A percentile compares a stretch with the other conserved stretches of the same genome.
phyloP scores from a whole-genome alignment of 2,888 invertebrate species.

The Campopleginae sp. region DNA sequence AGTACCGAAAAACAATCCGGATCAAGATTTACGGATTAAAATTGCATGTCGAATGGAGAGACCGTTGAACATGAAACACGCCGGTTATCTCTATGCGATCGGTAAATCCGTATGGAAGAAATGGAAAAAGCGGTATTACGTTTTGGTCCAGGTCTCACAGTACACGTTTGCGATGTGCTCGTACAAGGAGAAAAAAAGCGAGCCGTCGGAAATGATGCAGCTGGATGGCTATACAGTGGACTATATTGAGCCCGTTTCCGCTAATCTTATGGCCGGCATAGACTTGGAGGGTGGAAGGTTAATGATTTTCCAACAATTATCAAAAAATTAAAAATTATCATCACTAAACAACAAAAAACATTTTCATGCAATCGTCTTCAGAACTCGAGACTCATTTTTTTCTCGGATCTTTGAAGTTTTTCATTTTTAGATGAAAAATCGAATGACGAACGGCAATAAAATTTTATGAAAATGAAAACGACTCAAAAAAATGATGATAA shows the following conservation, averaged over 20 bases:
- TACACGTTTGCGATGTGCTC: conserved; percentile 99
- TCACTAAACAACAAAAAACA: not conserved
- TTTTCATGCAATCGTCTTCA: not conserved
- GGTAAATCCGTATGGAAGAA: conserved; percentile 99
- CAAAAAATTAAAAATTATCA: not conserved
- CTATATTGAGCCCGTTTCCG: conserved; percentile 97
- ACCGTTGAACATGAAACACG: conserved; percentile 99
- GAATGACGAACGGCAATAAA: too few relatives aligned
- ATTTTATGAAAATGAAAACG: too few relatives aligned
- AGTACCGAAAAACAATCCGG: conserved; percentile 96
- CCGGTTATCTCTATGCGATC: conserved; percentile 97
- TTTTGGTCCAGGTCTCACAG: conserved; percentile 99
- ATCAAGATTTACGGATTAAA: conserved; percentile 98
- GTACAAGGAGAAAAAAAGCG: conserved; percentile 99
- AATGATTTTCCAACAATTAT: conserved; percentile 71
- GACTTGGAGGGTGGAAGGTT: conserved; percentile 85
- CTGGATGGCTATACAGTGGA: conserved; percentile 99
- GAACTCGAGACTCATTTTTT: not conserved
- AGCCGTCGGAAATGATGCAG: conserved; percentile 99
- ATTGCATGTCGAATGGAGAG: conserved; percentile 99
- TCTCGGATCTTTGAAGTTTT: not conserved
- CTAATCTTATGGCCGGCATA: conserved; percentile 96
- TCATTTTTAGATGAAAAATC: too few relatives aligned
- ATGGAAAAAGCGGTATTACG: conserved; percentile 99
- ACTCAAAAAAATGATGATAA: too few relatives aligned